Evolutionary conservation across 2,797 vertebrate genomes (phyloP).

Genomic region (Helicolenus hilgendorfi): DNA sequence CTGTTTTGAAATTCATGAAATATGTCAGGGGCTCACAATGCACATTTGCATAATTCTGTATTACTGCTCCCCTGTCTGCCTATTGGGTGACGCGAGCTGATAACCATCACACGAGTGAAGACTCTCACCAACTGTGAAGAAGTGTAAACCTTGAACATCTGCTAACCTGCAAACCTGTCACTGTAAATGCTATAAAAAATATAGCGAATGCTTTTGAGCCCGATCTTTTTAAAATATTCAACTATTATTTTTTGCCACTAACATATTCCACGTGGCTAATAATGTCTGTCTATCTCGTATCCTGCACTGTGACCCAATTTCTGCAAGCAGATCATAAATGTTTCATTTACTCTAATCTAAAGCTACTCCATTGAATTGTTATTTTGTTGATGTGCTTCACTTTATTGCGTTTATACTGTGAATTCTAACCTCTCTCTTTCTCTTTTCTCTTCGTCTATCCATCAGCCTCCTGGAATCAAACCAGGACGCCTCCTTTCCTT

Average conservation of each 20-base stretch:
- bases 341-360: slow-evolving; percentile 39
- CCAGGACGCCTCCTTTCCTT: slow-evolving; percentile 5
- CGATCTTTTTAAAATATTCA: neutral
- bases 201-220: neutral
- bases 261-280: neutral
- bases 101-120: neutral
- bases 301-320: slow-evolving; percentile 34
- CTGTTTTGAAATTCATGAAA: slow-evolving; percentile 57
- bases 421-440: neutral
- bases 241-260: neutral
- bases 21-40: slow-evolving; percentile 38
- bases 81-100: slow-evolving; percentile 19
- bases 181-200: neutral
- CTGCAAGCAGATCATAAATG: slow-evolving; percentile 25
- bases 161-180: neutral
- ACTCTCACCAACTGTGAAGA: neutral
- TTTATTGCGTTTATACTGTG: slow-evolving; percentile 1
- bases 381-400: neutral
- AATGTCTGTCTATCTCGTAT: neutral
- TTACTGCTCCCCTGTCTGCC: slow-evolving; percentile 41
- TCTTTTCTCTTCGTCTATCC: neutral
- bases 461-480: slow-evolving; percentile 12
- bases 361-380: slow-evolving; percentile 6
- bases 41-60: slow-evolving; percentile 40
- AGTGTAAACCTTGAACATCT: neutral